A percentile compares a stretch with the other conserved stretches of the same genome.
phyloP scores from a whole-genome alignment of 2,113 vertebrate species.

The Carettochelys insculpta region DNA sequence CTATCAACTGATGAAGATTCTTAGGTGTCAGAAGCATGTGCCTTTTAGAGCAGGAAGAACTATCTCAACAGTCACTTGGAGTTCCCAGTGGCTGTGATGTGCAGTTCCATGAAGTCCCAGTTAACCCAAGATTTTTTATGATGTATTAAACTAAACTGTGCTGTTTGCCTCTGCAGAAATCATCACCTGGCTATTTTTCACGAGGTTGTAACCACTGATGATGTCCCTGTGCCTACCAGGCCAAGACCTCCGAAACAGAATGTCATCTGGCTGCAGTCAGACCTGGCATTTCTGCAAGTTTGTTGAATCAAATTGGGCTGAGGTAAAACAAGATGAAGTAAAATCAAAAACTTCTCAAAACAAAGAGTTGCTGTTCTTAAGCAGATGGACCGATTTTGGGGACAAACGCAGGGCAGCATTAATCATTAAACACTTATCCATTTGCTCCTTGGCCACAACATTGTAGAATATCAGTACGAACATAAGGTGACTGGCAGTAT shows the following conservation, averaged over 20 bases:
- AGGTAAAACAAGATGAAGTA: not conserved
- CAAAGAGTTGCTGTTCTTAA: not conserved
- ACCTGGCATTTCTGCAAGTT: not conserved
- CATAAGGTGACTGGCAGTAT: not conserved
- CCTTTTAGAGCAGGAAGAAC: not conserved
- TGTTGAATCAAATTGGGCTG: not conserved
- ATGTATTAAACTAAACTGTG: not conserved
- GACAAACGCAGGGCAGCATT: not conserved
- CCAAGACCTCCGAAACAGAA: not conserved
- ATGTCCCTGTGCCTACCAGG: not conserved
- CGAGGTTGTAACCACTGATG: not conserved
- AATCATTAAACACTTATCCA: not conserved
- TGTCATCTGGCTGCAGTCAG: not conserved
- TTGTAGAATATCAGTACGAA: not conserved
- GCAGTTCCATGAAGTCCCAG: not conserved
- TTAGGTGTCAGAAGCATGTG: not conserved
- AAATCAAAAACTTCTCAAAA: not conserved
- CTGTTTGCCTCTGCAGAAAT: not conserved
- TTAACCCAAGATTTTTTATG: not conserved
- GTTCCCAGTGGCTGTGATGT: not conserved
- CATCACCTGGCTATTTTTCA: not conserved
- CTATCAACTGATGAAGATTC: not conserved
- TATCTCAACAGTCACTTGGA: not conserved
- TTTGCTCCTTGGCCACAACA: not conserved
- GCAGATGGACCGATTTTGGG: not conserved